Conservation (phyloP, 2,888 invertebrate species). For the Trachelus iudaicus region DNA sequence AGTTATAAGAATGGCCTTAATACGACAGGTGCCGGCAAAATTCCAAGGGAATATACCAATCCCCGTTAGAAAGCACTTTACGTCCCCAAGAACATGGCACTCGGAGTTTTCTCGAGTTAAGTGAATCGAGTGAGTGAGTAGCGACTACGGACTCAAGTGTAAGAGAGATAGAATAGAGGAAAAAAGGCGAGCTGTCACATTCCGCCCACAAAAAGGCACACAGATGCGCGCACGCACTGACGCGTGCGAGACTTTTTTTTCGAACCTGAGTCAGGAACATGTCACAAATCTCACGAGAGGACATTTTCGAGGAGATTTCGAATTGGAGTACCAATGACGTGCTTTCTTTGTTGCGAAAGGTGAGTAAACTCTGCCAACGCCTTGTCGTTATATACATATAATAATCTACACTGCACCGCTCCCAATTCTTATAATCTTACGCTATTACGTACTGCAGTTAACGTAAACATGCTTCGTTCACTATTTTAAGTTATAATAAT, state of each 20-base stretch:
- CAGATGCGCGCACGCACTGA: constrained; percentile 48
- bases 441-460: not conserved
- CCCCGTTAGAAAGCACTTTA: constrained; percentile 21
- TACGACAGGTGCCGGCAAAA: constrained; percentile 14
- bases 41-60: constrained; percentile 24
- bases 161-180: constrained; percentile 19
- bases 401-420: not conserved
- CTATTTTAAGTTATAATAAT: not conserved
- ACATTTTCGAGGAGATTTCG: constrained; percentile 53
- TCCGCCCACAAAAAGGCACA: constrained; percentile 47
- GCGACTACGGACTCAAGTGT: constrained; percentile 24
- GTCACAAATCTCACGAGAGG: constrained; percentile 49
- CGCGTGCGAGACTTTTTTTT: constrained; percentile 43
- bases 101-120: not conserved
- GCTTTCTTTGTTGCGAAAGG: constrained; percentile 53
- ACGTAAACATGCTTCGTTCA: not conserved
- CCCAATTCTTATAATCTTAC: not conserved
- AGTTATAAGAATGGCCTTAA: not conserved
- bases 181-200: constrained; percentile 42
- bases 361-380: constrained; percentile 39
- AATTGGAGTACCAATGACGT: constrained; percentile 55
- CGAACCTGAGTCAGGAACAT: not conserved
- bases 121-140: not conserved
- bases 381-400: not conserved
- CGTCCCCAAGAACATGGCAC: constrained; percentile 20